A percentile compares a stretch with the other conserved stretches of the same genome.
These are phyloP conservation scores for Falco peregrinus DNA, from an alignment of 2,797 vertebrate species.

Conservation along the genomic window DNA sequence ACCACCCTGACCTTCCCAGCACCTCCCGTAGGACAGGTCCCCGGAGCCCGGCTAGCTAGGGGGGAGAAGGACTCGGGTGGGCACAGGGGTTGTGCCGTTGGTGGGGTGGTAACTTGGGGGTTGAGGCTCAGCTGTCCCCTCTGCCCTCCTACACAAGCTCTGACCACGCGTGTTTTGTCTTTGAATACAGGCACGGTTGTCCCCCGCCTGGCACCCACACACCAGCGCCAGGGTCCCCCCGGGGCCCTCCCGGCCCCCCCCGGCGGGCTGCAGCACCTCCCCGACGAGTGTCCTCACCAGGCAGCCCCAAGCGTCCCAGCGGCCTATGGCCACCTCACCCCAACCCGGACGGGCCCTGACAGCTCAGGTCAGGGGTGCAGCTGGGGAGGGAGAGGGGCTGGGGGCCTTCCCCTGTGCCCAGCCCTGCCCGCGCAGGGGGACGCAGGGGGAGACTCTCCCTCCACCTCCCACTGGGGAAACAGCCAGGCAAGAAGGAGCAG, in stretches of 20 bases:
- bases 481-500: neutral
- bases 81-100: rapidly evolving
- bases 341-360: constrained; percentile 71
- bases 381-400: constrained; percentile 1
- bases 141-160: neutral
- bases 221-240: constrained; percentile 84
- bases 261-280: constrained; percentile 57
- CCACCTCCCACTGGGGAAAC: neutral
- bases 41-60: neutral
- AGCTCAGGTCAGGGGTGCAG: constrained; percentile 76
- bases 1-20: neutral
- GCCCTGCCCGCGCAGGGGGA: neutral
- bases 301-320: constrained; percentile 38
- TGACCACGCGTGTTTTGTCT: constrained; percentile 66
- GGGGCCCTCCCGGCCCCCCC: constrained; percentile 79
- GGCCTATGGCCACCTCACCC: constrained; percentile 67
- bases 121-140: neutral
- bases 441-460: neutral
- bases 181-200: constrained; percentile 84
- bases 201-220: constrained; percentile 81
- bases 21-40: neutral
- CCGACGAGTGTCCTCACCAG: constrained; percentile 40
- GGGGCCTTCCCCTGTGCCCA: neutral
- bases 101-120: neutral
- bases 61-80: neutral